Evolutionary conservation across 2,888 invertebrate genomes (phyloP).

Genomic region (Cantharis lateralis): DNA sequence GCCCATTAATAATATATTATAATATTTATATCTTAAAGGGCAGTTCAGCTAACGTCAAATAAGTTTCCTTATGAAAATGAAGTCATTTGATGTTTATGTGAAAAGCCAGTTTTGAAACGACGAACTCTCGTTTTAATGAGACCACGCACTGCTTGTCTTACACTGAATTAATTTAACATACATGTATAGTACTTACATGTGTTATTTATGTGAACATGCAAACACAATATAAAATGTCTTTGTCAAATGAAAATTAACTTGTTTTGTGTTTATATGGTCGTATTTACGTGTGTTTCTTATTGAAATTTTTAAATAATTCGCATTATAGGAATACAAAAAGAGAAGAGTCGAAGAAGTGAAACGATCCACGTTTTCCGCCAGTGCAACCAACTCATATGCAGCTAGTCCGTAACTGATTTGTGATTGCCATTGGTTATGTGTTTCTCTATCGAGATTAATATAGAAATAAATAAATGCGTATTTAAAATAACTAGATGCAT

Average conservation of each 20-base stretch:
- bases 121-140: constrained; percentile 41
- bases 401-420: neutral
- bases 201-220: constrained; percentile 39
- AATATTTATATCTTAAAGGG: neutral
- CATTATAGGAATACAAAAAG: neutral
- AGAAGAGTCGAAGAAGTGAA: neutral
- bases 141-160: constrained; percentile 45
- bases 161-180: constrained; percentile 42
- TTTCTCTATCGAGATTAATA: neutral
- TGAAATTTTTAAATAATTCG: neutral
- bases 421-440: neutral
- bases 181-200: constrained; percentile 36
- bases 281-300: neutral
- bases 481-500: neutral
- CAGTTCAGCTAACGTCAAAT: neutral
- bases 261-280: constrained; percentile 16
- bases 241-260: constrained; percentile 38
- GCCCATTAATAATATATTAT: neutral
- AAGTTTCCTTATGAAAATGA: constrained; percentile 29
- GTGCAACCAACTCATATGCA: neutral
- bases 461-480: neutral
- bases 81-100: constrained; percentile 33
- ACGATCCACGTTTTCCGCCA: neutral
- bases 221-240: constrained; percentile 35
- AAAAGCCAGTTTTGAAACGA: constrained; percentile 34